Evolutionary conservation across 2,888 invertebrate genomes (phyloP).

Genomic region (Atrina japonica): DNA sequence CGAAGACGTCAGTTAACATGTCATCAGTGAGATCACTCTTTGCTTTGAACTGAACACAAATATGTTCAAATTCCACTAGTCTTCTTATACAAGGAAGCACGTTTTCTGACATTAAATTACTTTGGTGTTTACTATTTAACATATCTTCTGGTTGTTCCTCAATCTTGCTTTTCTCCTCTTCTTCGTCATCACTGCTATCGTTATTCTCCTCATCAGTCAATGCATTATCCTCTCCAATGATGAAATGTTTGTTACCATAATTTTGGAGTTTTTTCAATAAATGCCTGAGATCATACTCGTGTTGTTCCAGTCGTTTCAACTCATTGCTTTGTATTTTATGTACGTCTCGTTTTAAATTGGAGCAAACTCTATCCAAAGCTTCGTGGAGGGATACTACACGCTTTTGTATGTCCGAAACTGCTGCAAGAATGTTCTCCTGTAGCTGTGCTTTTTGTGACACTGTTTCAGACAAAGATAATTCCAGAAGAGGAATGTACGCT

Average conservation of each 20-base stretch:
- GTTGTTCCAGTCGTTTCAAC: slow-evolving; percentile 14
- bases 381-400: slow-evolving; percentile 15
- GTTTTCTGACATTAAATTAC: neutral
- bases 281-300: slow-evolving; percentile 19
- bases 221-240: no score
- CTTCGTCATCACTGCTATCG: neutral
- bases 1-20: slow-evolving; percentile 8
- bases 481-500: slow-evolving; percentile 16
- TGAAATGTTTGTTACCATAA: no score
- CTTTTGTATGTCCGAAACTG: slow-evolving; percentile 8
- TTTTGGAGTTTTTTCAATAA: neutral
- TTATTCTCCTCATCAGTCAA: neutral
- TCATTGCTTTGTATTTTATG: slow-evolving; percentile 8
- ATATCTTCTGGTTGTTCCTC: no score
- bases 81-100: slow-evolving; percentile 5
- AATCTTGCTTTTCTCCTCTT: neutral
- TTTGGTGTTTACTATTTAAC: neutral
- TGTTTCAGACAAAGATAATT: slow-evolving; percentile 25
- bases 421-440: neutral
- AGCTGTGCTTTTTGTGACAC: slow-evolving; percentile 17
- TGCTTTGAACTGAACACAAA: slow-evolving; percentile 19
- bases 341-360: neutral
- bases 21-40: neutral
- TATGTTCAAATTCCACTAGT: slow-evolving; percentile 28
- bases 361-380: slow-evolving; percentile 8